Conservation (phyloP, 2,113 vertebrate genomes). For the Daubentonia madagascariensis region DNA sequence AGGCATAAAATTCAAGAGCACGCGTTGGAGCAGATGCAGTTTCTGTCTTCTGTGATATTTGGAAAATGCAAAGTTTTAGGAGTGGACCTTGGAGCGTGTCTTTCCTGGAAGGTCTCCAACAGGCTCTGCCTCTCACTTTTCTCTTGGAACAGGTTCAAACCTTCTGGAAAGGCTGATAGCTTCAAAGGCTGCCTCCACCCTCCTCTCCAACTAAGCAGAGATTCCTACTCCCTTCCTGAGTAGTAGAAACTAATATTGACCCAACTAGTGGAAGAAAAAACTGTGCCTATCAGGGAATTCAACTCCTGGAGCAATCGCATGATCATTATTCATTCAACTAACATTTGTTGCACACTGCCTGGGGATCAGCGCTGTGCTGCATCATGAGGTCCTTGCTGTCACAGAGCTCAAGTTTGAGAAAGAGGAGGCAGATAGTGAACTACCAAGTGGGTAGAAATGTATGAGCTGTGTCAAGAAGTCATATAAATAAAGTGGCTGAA, state of each 20-base stretch:
- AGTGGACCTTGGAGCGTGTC: conserved; percentile 32
- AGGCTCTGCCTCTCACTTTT: not conserved
- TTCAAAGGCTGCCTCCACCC: not conserved
- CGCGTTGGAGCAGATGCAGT: conserved; percentile 45
- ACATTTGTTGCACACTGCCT: not conserved
- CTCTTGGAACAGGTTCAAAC: conserved; percentile 29
- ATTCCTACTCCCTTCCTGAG: not conserved
- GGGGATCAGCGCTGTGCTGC: accelerated
- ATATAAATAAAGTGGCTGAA: not conserved
- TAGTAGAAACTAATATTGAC: not conserved
- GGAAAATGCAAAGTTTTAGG: not conserved
- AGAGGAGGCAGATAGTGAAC: not conserved
- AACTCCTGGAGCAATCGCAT: not conserved
- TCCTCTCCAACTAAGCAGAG: not conserved
- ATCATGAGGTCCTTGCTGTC: too few relatives aligned
- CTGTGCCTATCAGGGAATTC: not conserved
- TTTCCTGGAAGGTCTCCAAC: conserved; percentile 30
- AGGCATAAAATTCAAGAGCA: conserved; percentile 38
- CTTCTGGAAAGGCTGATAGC: conserved; percentile 64
- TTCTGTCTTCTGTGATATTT: conserved; percentile 36
- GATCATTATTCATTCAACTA: not conserved
- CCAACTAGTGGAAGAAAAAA: not conserved
- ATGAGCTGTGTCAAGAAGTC: accelerated
- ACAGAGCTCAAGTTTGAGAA: accelerated
- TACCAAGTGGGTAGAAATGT: too few relatives aligned